Conservation (phyloP, 1,140 invertebrate species). For the Radopholus similis region DNA sequence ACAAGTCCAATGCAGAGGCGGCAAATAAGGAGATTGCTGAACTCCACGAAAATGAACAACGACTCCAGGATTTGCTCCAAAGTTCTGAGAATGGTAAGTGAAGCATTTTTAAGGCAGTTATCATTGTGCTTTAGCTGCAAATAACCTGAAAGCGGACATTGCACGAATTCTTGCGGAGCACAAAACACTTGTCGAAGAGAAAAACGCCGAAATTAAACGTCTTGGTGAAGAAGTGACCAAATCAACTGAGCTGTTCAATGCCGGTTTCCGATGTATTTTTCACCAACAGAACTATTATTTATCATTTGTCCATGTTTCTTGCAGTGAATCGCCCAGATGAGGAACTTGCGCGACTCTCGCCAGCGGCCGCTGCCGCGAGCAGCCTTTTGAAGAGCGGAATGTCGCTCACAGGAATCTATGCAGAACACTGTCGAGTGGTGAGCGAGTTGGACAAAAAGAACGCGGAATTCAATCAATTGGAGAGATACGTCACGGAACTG, state of each 20-base stretch:
- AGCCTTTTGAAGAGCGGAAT: slow-evolving; percentile 33
- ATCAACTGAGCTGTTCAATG: slow-evolving; percentile 32
- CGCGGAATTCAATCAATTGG: slow-evolving; percentile 13
- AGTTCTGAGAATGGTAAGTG: slow-evolving; percentile 19
- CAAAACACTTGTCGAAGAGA: slow-evolving; percentile 6
- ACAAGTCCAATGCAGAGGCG: slow-evolving; percentile 21
- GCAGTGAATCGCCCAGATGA: slow-evolving; percentile 21
- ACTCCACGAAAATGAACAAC: slow-evolving; percentile 18
- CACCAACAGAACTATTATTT: background rate
- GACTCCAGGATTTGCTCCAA: slow-evolving; percentile 11
- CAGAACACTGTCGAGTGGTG: slow-evolving; percentile 35
- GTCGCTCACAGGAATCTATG: slow-evolving; percentile 32
- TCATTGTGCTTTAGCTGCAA: background rate
- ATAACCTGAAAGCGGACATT: slow-evolving; percentile 3
- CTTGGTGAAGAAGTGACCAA: slow-evolving; percentile 31
- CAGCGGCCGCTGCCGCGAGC: slow-evolving; percentile 28
- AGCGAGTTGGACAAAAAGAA: slow-evolving; percentile 35
- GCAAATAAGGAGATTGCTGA: slow-evolving; percentile 16
- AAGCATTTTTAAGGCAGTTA: background rate
- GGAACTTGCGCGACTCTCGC: slow-evolving; percentile 27
- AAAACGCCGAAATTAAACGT: slow-evolving; percentile 28
- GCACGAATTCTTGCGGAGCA: background rate
- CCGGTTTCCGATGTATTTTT: slow-evolving; percentile 18
- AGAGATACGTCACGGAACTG: slow-evolving; percentile 28
- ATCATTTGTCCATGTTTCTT: background rate